Evolutionary conservation across 1,140 invertebrate genomes (phyloP), one percentile per base, ranked within the genome.

Genomic region (Ostrea denselamellosa): DNA sequence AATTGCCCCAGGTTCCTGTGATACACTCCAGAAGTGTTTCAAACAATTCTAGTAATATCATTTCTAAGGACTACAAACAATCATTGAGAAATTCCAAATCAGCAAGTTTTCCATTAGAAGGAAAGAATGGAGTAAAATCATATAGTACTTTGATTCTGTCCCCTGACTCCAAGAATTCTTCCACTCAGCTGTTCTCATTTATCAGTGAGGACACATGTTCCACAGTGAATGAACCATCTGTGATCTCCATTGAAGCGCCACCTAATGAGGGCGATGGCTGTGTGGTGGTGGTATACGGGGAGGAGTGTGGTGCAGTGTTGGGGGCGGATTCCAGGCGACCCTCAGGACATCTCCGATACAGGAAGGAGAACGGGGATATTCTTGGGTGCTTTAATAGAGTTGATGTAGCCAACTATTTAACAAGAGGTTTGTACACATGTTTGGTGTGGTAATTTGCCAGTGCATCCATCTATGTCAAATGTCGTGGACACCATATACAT

Each of bases 81-180:
- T 52, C 52, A 8, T 2, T 53, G 12, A 83, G 82, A 83, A 83
- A 53, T 83, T 83, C 44, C 44, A 83, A 83, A 52, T 54, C 52
- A 54, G 44, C 82, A 83, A 83, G 22, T 77, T 77, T 77, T 54
- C 82, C 82, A 19, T 83, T 83, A 83, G 82, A 83, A 25, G 82
- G 82, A n/a, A 83, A 83, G n/a, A 83, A 83, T 53, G 82, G 82
- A 83, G 82, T 83, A 10, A 52, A 54, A 52, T 83, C 82, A 52
- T 52, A 52, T 51, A 52, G 52, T 52, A 83, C 44, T 52, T 25
- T 53, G n/a, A 54, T 83, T 52, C 3, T 54, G 5, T 53, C 82
- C n/a, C 51, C 82, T 4, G 82, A 83, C 19, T 52, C 44, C 44
- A 52, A 83, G 82, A n/a, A 52, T n/a, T 22, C 82, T 53, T n/a